Percentiles rank a stretch among this genome's conserved stretches.
Evolutionary conservation across 2,113 vertebrate genomes (phyloP).

Genomic region (Ptyas mucosa): DNA sequence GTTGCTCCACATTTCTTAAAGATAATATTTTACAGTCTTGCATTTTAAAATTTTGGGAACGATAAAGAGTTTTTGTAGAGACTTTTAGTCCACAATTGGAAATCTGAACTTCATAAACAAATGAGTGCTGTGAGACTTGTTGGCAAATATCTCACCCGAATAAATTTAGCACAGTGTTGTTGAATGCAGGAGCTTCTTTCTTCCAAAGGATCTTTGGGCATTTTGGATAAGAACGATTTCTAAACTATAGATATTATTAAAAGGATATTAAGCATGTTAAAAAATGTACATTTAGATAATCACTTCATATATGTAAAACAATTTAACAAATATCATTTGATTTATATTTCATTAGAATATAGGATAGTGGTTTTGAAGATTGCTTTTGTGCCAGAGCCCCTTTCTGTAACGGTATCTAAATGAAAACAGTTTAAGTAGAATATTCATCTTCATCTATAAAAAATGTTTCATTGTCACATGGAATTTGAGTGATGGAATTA

Average conservation of each 20-base stretch:
- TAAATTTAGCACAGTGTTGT: neutral
- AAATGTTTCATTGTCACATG: slow-evolving; percentile 71
- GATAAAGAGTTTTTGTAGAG: neutral
- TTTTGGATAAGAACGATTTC: neutral
- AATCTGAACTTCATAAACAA: neutral
- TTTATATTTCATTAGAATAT: neutral
- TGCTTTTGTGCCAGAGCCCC: neutral
- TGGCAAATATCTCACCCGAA: neutral
- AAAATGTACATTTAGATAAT: neutral
- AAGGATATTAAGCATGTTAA: neutral
- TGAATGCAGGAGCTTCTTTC: neutral
- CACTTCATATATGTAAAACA: neutral
- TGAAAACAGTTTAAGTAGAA: slow-evolving; percentile 48
- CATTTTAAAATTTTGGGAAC: neutral
- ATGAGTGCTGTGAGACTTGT: neutral
- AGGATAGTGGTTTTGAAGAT: neutral
- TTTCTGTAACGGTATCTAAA: neutral
- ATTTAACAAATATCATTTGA: neutral
- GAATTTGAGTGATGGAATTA: slow-evolving; percentile 67
- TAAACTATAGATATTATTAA: neutral
- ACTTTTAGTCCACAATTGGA: neutral
- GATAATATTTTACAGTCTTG: neutral
- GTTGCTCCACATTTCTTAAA: neutral
- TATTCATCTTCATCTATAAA: slow-evolving; percentile 80
- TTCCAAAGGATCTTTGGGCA: neutral